phyloP scores from a whole-genome alignment of 2,797 vertebrate species.

The Micrastur ruficollis region DNA sequence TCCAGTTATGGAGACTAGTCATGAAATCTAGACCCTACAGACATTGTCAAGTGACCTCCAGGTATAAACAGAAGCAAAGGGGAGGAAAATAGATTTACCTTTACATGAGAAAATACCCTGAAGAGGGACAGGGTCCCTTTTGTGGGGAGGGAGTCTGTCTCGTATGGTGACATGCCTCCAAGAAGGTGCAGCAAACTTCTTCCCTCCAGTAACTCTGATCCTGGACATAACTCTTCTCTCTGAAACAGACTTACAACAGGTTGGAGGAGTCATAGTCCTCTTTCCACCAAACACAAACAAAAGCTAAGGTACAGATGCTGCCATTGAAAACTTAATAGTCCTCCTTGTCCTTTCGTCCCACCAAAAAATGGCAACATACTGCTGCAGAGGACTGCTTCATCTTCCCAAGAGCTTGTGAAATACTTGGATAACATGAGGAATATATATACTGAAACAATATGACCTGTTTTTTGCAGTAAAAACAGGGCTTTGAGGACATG shows the following conservation, averaged over 20 bases:
- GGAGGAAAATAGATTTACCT: not conserved
- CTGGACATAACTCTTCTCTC: not conserved
- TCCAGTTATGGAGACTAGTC: not conserved
- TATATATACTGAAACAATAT: not conserved
- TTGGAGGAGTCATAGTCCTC: not conserved
- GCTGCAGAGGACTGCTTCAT: not conserved
- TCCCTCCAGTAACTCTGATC: not conserved
- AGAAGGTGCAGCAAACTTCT: not conserved
- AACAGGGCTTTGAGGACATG: not conserved
- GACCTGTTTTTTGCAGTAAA: not conserved
- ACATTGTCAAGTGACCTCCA: not conserved
- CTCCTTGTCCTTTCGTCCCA: not conserved
- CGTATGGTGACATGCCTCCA: not conserved
- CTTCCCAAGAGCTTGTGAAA: not conserved
- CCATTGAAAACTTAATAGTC: not conserved
- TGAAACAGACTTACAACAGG: not conserved
- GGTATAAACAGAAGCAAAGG: not conserved
- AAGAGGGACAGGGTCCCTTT: not conserved
- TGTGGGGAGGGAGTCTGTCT: not conserved
- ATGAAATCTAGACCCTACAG: not conserved
- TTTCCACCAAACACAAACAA: not conserved
- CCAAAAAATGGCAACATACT: not conserved
- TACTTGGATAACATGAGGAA: not conserved
- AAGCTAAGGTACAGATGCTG: not conserved
- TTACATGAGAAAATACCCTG: not conserved